phyloP scores from a whole-genome alignment of 2,888 invertebrate species.

The Gortyna flavago region DNA sequence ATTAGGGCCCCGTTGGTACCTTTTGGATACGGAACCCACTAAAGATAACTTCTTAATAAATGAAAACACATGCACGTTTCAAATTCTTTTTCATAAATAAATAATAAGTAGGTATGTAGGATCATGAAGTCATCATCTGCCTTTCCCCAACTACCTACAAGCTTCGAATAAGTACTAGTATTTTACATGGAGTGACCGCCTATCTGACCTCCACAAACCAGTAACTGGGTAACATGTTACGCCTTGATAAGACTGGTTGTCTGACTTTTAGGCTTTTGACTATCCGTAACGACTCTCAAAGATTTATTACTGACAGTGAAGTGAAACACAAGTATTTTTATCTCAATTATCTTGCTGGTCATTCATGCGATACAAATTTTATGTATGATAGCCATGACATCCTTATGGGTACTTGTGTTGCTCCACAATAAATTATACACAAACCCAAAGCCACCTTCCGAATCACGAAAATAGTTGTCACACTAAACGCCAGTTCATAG shows the following conservation, averaged over 20 bases:
- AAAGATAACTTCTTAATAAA: neutral
- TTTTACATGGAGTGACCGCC: no score
- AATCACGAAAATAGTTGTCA: constrained; percentile 52
- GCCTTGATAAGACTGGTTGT: neutral
- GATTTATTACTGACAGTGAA: neutral
- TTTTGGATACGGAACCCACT: no score
- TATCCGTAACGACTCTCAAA: neutral
- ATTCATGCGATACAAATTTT: neutral
- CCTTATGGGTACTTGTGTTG: constrained; percentile 15
- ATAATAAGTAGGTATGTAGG: neutral
- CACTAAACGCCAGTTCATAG: constrained; percentile 61
- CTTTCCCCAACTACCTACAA: no score
- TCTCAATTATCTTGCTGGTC: neutral
- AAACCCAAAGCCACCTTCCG: constrained; percentile 17
- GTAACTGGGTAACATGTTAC: neutral
- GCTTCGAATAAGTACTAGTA: no score
- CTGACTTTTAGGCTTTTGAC: neutral
- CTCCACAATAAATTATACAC: constrained; percentile 16
- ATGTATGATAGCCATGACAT: neutral
- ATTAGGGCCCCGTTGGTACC: no score
- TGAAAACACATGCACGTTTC: neutral
- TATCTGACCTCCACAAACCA: no score
- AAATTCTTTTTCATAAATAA: neutral
- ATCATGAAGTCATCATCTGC: neutral
- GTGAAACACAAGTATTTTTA: neutral